Evolutionary conservation across 2,113 vertebrate species (phyloP).

Genomic region (Neolamprologus modestus): DNA sequence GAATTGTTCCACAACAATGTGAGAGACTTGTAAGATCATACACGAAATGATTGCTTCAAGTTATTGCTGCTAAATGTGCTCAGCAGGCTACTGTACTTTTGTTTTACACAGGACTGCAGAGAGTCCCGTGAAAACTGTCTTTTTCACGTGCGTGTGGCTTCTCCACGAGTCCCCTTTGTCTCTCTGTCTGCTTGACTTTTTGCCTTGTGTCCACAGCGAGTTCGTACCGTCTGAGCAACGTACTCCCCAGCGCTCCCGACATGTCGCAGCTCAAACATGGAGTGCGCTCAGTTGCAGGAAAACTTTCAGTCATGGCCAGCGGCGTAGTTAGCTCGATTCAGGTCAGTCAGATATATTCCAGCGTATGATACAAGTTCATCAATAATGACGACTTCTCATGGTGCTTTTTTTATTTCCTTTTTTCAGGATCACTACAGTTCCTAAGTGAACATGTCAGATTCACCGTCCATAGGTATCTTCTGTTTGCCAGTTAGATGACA

Average conservation of each 20-base stretch:
- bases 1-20: neutral
- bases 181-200: neutral
- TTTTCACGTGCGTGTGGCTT: neutral
- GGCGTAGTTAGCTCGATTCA: constrained; percentile 92
- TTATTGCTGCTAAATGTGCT: neutral
- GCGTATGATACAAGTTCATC: neutral
- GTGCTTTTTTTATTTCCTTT: neutral
- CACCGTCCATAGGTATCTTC: neutral
- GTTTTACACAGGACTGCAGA: neutral
- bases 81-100: neutral
- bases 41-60: neutral
- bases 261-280: constrained; percentile 91
- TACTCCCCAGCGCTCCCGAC: constrained; percentile 85
- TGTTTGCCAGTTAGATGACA: neutral
- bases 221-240: constrained; percentile 79
- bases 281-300: constrained; percentile 87
- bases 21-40: neutral
- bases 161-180: neutral
- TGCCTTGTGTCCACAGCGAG: constrained; percentile 45
- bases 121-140: neutral
- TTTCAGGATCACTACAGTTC: constrained; percentile 72
- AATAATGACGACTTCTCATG: neutral
- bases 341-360: constrained; percentile 66
- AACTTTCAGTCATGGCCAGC: constrained; percentile 90
- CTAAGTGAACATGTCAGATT: constrained; percentile 24